These are phyloP conservation scores for Urocyon cinereoargenteus DNA, from an alignment of 2,797 vertebrate genomes.

Conservation along the genomic window DNA sequence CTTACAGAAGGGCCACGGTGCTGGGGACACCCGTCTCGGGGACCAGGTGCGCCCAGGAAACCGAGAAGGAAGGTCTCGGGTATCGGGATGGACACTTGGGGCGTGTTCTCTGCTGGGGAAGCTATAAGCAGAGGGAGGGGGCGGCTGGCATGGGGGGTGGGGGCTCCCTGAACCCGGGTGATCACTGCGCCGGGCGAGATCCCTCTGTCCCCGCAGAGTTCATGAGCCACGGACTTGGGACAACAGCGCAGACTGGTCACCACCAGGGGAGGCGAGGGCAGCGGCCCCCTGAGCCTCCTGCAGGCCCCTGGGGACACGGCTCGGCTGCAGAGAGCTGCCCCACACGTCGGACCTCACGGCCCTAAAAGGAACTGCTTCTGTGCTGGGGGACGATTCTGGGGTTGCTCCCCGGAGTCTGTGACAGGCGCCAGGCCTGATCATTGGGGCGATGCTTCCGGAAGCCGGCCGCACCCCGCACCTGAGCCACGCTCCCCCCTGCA, in stretches of 20 bases:
- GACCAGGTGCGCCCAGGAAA: too few species aligned
- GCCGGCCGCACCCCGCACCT: accelerated
- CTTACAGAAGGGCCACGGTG: background rate
- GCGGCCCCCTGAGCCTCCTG: accelerated
- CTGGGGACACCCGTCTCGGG: background rate
- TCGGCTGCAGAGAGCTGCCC: background rate
- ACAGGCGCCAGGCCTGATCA: accelerated
- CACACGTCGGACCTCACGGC: accelerated
- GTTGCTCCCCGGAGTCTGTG: background rate
- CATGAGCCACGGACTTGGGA: accelerated
- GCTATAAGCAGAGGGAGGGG: accelerated
- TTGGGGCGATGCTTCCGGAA: accelerated
- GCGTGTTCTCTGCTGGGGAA: accelerated
- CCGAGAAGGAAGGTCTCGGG: accelerated
- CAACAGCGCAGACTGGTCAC: accelerated
- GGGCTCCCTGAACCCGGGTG: background rate
- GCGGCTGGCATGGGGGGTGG: accelerated
- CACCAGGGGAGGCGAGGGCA: accelerated
- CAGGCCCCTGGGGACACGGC: accelerated
- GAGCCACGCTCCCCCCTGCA: accelerated
- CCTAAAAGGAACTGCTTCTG: background rate
- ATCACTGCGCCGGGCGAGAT: accelerated
- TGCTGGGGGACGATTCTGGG: background rate
- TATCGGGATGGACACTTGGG: accelerated
- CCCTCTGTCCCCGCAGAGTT: background rate